phyloP scores from a whole-genome alignment of 1,140 invertebrate species.

The honey bee (Apis mellifera) region Amel_HAv3.1 CM009935.2:7713501-7714000 shows the following conservation, averaged over 20 bases:
- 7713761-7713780: slow-evolving; percentile 20
- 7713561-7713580: too few species aligned
- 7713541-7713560: too few species aligned
- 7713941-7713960: background rate
- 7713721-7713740: background rate
- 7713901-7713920: background rate
- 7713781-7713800: background rate
- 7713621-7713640: too few species aligned
- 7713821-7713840: slow-evolving; percentile 17
- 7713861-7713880: background rate
- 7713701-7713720: background rate
- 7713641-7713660: too few species aligned
- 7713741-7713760: background rate
- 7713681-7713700: background rate
- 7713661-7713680: too few species aligned
- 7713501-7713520: too few species aligned
- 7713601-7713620: too few species aligned
- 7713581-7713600: too few species aligned
- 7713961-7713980: background rate
- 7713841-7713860: slow-evolving; percentile 17
- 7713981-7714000: background rate
- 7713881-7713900: background rate
- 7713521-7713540: too few species aligned
- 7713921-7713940: slow-evolving; percentile 1
- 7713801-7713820: slow-evolving; percentile 15